phyloP scores from a whole-genome alignment of 2,113 vertebrate species.

The Setophaga petechia region DNA sequence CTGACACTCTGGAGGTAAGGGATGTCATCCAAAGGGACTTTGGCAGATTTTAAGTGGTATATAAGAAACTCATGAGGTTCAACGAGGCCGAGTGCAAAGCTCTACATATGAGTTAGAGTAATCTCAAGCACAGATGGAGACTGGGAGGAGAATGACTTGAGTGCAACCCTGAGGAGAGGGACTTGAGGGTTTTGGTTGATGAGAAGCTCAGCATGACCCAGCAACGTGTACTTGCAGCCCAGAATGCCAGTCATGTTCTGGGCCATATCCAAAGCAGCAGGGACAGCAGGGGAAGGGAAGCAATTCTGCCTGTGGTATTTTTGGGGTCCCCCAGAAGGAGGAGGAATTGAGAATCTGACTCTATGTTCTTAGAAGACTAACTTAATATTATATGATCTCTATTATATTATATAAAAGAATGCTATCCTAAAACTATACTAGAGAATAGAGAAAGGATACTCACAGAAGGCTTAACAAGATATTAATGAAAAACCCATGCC shows the following conservation, averaged over 20 bases:
- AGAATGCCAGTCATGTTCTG: fast-evolving
- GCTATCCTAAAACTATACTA: too few relatives aligned
- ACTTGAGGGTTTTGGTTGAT: background rate
- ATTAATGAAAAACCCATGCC: too few relatives aligned
- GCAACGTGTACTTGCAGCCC: background rate
- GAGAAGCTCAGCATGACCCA: background rate
- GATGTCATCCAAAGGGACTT: background rate
- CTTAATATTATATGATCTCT: too few relatives aligned
- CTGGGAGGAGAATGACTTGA: background rate
- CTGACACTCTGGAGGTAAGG: background rate
- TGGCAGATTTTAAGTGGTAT: too few relatives aligned
- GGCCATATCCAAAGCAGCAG: fast-evolving
- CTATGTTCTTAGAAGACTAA: too few relatives aligned
- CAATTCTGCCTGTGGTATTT: background rate
- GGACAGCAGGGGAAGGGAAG: background rate
- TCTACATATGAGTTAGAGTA: background rate
- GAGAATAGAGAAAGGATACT: too few relatives aligned
- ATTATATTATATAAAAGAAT: too few relatives aligned
- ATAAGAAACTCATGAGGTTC: background rate
- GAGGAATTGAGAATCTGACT: too few relatives aligned
- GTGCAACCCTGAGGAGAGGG: background rate
- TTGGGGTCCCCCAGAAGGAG: too few relatives aligned
- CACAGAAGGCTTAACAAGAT: too few relatives aligned
- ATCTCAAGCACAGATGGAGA: background rate
- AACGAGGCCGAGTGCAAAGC: background rate